Evolutionary conservation across 2,797 vertebrate species (phyloP).

Genomic region (Glyptemys insculpta): DNA sequence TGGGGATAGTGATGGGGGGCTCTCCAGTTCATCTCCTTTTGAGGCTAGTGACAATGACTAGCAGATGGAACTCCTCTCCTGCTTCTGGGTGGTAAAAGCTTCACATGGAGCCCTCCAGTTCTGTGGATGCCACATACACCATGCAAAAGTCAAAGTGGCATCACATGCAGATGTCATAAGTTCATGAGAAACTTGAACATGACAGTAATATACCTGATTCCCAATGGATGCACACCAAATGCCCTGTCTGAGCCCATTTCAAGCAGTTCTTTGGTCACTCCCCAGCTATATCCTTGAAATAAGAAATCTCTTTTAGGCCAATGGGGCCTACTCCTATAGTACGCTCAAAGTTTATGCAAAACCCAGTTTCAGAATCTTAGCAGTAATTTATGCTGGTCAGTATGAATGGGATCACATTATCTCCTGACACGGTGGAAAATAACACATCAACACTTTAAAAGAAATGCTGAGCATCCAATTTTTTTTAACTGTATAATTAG

Average conservation of each 20-base stretch:
- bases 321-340: rapidly evolving
- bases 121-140: rapidly evolving
- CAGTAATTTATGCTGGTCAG: constrained; percentile 9
- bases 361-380: not conserved
- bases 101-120: not conserved
- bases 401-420: not conserved
- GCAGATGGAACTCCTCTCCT: not conserved
- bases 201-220: not conserved
- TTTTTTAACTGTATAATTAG: constrained; percentile 11
- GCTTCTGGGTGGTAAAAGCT: not conserved
- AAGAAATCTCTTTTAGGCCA: not conserved
- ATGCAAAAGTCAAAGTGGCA: rapidly evolving
- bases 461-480: constrained; percentile 9
- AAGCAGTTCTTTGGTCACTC: not conserved
- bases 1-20: not conserved
- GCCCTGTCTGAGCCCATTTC: rapidly evolving
- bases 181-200: not conserved
- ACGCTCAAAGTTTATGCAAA: not conserved
- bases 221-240: not conserved
- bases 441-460: constrained; percentile 42
- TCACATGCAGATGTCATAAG: not conserved
- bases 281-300: not conserved
- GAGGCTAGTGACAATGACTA: not conserved
- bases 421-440: not conserved
- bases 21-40: not conserved